A percentile compares a stretch with the other conserved stretches of the same genome.
These are phyloP conservation scores for Drosophila pallidifrons DNA, from an alignment of 1,140 invertebrate genomes.

Conservation along the genomic window DNA sequence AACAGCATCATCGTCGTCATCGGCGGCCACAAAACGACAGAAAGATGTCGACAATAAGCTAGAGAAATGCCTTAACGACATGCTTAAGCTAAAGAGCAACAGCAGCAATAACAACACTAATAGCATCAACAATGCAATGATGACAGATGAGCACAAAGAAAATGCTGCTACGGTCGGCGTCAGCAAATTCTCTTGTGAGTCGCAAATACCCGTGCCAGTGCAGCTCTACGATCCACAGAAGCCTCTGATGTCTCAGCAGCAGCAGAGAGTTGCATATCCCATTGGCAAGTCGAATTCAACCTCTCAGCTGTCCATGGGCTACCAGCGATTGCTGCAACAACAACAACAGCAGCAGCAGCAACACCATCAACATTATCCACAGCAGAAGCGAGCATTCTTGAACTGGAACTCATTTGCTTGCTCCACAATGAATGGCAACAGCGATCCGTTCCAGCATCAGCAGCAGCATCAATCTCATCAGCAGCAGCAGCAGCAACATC, in stretches of 20 bases:
- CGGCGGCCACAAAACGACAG: slow-evolving; percentile 77
- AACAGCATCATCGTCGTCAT: slow-evolving; percentile 30
- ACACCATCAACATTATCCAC: slow-evolving; percentile 62
- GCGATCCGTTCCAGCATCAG: slow-evolving; percentile 76
- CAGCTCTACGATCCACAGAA: slow-evolving; percentile 73
- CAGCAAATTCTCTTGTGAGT: slow-evolving; percentile 57
- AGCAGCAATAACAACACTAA: slow-evolving; percentile 17
- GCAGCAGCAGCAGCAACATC: slow-evolving; percentile 46
- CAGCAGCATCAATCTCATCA: slow-evolving; percentile 44
- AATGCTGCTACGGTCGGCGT: slow-evolving; percentile 28
- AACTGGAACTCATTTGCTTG: slow-evolving; percentile 81
- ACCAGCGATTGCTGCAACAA: slow-evolving; percentile 63
- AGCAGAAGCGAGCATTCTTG: slow-evolving; percentile 75
- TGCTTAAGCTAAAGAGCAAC: slow-evolving; percentile 78
- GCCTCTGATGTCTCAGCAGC: slow-evolving; percentile 62
- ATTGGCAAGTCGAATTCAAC: slow-evolving; percentile 81
- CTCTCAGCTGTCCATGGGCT: slow-evolving; percentile 76
- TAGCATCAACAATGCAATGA: slow-evolving; percentile 48
- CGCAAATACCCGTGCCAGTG: slow-evolving; percentile 74
- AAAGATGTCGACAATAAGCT: slow-evolving; percentile 84
- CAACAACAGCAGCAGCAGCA: slow-evolving; percentile 55
- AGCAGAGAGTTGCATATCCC: slow-evolving; percentile 64
- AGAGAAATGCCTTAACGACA: slow-evolving; percentile 81
- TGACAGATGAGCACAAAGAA: slow-evolving; percentile 73
- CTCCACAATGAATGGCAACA: slow-evolving; percentile 67